A percentile compares a stretch with the other conserved stretches of the same genome.
Conservation (phyloP, 2,797 vertebrate genomes). For the Onychomys arenicola region DNA sequence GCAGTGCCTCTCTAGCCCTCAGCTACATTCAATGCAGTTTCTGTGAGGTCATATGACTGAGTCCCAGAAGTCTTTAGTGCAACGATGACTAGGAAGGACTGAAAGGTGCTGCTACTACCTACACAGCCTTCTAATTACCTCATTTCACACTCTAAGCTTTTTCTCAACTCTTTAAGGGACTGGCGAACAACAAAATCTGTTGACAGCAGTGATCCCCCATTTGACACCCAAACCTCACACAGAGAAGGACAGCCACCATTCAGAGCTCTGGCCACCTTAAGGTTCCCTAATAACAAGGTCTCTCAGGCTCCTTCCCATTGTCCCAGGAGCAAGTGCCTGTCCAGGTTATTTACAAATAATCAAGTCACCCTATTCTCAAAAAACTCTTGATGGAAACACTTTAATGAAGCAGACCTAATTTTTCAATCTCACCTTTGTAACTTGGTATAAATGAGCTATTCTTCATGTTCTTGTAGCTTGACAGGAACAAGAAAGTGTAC, state of each 20-base stretch:
- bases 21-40: rapidly evolving
- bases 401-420: slow-evolving; percentile 74
- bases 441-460: slow-evolving; percentile 72
- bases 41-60: not conserved
- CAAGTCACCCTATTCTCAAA: slow-evolving; percentile 58
- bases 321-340: not conserved
- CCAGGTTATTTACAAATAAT: slow-evolving; percentile 68
- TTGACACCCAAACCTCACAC: not conserved
- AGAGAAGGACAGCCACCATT: not conserved
- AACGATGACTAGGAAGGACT: not conserved
- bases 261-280: not conserved
- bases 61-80: not conserved
- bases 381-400: slow-evolving; percentile 61
- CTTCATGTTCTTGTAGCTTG: slow-evolving; percentile 72
- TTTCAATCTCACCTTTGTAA: slow-evolving; percentile 81
- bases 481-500: slow-evolving; percentile 78
- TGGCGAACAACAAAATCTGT: not conserved
- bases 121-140: not conserved
- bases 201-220: not conserved
- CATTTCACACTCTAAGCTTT: not conserved
- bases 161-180: not conserved
- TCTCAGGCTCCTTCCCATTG: not conserved
- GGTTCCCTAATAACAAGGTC: not conserved
- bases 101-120: not conserved
- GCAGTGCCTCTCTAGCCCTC: not conserved